A percentile compares a stretch with the other conserved stretches of the same genome.
Conservation (phyloP, 2,113 vertebrate species). For the Ursus arctos region DNA sequence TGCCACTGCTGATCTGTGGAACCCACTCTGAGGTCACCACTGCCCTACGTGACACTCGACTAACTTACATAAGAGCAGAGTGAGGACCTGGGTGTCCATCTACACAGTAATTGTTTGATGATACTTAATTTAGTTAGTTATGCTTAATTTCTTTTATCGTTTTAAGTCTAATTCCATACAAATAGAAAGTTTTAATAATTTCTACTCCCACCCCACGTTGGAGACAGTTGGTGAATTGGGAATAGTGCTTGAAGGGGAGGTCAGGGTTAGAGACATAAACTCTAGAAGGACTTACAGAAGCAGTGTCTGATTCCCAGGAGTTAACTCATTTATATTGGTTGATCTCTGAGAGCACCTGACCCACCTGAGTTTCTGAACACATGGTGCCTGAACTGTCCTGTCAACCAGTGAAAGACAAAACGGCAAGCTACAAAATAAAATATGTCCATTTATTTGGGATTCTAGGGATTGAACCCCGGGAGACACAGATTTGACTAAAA, state of each 20-base stretch:
- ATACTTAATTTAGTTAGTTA: neutral
- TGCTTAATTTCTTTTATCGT: neutral
- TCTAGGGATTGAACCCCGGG: neutral
- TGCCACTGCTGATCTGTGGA: accelerated
- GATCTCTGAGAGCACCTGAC: neutral
- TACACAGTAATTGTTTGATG: neutral
- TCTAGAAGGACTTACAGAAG: neutral
- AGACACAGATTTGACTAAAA: neutral
- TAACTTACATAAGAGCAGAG: neutral
- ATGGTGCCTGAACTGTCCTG: neutral
- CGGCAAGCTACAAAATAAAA: neutral
- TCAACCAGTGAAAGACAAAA: neutral
- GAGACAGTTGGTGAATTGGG: neutral
- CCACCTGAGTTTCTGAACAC: neutral
- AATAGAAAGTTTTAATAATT: neutral
- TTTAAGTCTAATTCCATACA: neutral
- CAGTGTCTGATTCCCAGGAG: neutral
- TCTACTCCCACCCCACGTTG: neutral
- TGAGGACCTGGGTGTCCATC: too few species aligned
- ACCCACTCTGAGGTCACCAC: too few species aligned
- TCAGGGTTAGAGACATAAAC: neutral
- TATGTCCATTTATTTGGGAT: neutral
- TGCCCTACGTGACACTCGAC: neutral
- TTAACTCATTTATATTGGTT: neutral
- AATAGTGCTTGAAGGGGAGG: neutral